phyloP scores from a whole-genome alignment of 2,797 vertebrate genomes.

The Periparus ater region DNA sequence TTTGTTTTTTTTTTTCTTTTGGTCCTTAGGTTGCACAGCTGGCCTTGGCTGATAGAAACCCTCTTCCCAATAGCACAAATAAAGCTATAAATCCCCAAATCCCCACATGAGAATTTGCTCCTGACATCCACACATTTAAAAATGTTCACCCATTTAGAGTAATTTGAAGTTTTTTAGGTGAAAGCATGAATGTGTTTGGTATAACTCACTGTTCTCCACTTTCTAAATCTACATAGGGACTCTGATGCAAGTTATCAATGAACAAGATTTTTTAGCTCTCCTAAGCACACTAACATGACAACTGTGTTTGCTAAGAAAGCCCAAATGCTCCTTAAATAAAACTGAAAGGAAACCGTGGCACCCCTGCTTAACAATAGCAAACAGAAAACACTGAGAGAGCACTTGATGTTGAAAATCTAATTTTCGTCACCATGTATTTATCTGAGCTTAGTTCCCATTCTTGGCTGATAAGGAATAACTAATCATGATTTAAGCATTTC shows the following conservation, averaged over 20 bases:
- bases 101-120: neutral
- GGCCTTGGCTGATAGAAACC: neutral
- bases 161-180: neutral
- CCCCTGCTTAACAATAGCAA: slow-evolving; percentile 51
- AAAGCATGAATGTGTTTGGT: neutral
- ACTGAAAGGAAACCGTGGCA: slow-evolving; percentile 48
- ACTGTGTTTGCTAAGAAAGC: slow-evolving; percentile 9
- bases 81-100: neutral
- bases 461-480: slow-evolving; percentile 76
- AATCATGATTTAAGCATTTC: slow-evolving; percentile 80
- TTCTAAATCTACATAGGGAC: neutral
- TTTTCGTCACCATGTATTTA: slow-evolving; percentile 72
- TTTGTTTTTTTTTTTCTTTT: neutral
- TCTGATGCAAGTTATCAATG: neutral
- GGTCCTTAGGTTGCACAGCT: neutral
- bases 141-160: neutral
- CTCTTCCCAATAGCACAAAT: neutral
- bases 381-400: slow-evolving; percentile 46
- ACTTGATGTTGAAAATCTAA: slow-evolving; percentile 67
- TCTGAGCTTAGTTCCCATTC: slow-evolving; percentile 72
- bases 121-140: neutral
- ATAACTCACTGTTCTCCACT: neutral
- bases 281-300: slow-evolving; percentile 17
- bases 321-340: slow-evolving; percentile 45
- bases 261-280: slow-evolving; percentile 42